Percentiles rank a stretch among this genome's conserved stretches.
Evolutionary conservation across 2,888 invertebrate species (phyloP).

Genomic region (Oscheius sp.): DNA sequence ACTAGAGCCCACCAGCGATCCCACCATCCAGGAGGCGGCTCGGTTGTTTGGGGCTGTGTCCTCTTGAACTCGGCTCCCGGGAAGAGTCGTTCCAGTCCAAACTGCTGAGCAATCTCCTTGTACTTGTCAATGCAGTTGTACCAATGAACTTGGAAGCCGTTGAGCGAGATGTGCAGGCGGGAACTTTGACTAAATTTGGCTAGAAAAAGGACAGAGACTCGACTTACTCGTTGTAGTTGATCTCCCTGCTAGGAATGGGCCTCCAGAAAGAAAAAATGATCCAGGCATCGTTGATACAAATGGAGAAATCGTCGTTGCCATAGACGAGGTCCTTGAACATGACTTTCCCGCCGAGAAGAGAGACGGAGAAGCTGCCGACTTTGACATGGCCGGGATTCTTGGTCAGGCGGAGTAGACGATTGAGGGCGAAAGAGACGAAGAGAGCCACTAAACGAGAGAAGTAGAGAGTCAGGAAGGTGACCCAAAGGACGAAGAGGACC

Average conservation of each 20-base stretch:
- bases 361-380: conserved; percentile 88
- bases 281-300: conserved; percentile 94
- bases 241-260: conserved; percentile 79
- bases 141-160: conserved; percentile 85
- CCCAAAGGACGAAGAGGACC: conserved; percentile 58
- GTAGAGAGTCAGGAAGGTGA: conserved; percentile 61
- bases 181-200: conserved; percentile 80
- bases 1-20: conserved; percentile 67
- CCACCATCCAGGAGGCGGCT: conserved; percentile 45
- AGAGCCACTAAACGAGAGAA: conserved; percentile 61
- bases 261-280: conserved; percentile 98
- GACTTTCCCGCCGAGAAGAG: conserved; percentile 95
- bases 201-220: conserved; percentile 10
- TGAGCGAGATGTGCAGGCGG: conserved; percentile 77
- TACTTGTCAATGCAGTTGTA: conserved; percentile 76
- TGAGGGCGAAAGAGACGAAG: conserved; percentile 59
- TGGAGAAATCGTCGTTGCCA: conserved; percentile 90
- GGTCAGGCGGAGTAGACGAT: conserved; percentile 53
- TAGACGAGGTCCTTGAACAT: conserved; percentile 95
- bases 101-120: conserved; percentile 54
- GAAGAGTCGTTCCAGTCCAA: conserved; percentile 51
- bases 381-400: conserved; percentile 54
- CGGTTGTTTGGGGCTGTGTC: neutral
- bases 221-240: conserved; percentile 41
- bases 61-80: conserved; percentile 41